Base-by-base conservation (phyloP, 2,888 invertebrate species). In the Plusia festucae region DNA sequence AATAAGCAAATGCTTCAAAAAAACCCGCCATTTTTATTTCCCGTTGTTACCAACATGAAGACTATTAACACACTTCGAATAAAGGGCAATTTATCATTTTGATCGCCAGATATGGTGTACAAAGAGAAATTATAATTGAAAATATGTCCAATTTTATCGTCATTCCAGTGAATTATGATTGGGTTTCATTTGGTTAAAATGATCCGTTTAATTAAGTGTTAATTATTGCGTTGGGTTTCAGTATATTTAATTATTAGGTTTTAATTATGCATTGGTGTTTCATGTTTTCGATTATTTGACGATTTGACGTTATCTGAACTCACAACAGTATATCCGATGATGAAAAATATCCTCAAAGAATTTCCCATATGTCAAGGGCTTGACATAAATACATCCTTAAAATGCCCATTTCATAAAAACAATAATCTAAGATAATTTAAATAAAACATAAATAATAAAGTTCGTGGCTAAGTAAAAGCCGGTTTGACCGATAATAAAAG, bases 71-170 rank as follows among this genome's bases (percentile, higher is more conserved):
- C 56, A 59, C 46, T 65, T 65, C 59, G 51, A 59, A 56, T 65
- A 65, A 61, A 71, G 24, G 54, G 56, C 65, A 76, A 78, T 78
- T 78, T 67, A 79, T 78, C 70, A 78, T 73, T 75, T 65, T 67
- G 60, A 67, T 76, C 56, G 53, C 55, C 18, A 34, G 53, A 53
- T 65, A 68, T 60, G 49, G 30, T 62, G 27, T 51, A 67, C 60
- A 73, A 65, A 69, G 61, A 65, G 70, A 65, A 71, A 70, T 73
- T 62, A 60, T 78, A 78, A 80, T 78, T 76, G 76, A 71, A 73
- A 76, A 70, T 68, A 70, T 63, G 72, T 73, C 63, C 40, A 65
- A 64, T 69, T 70, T 64, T 20, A 68, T 65, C 62, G 63, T 69
- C 60, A 70, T 63, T 18, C 13, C 15, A 3, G 16, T 72, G 60